Evolutionary conservation across 2,113 vertebrate species (phyloP).

Genomic region (Nanorana parkeri): DNA sequence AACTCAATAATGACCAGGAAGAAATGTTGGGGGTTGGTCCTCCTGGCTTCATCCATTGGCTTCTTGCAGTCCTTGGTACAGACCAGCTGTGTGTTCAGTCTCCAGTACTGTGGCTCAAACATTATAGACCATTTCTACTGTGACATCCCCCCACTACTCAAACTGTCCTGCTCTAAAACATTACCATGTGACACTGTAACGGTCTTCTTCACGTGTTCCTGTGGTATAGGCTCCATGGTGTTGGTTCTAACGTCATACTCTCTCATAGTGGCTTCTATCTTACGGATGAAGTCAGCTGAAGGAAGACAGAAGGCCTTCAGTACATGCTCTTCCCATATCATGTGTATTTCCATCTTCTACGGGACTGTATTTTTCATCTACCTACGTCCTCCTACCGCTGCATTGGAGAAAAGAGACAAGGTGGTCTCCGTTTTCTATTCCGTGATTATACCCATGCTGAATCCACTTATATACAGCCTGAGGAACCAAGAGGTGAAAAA

Average conservation of each 20-base stretch:
- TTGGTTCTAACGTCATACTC: background rate
- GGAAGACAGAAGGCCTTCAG: background rate
- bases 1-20: constrained; percentile 60
- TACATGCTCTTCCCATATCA: constrained; percentile 43
- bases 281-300: background rate
- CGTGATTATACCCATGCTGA: constrained; percentile 25
- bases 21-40: constrained; percentile 55
- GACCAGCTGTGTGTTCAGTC: constrained; percentile 40
- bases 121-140: constrained; percentile 67
- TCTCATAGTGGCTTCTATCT: background rate
- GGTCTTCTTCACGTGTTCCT: background rate
- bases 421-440: constrained; percentile 27
- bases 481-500: constrained; percentile 36
- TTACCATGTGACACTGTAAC: constrained; percentile 53
- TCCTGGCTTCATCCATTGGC: constrained; percentile 58
- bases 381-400: constrained; percentile 33
- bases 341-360: constrained; percentile 58
- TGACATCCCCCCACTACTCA: constrained; percentile 65
- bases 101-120: constrained; percentile 65
- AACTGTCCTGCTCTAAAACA: constrained; percentile 64
- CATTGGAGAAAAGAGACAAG: constrained; percentile 49
- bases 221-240: background rate
- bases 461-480: constrained; percentile 37
- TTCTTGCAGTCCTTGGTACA: constrained; percentile 65
- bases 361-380: constrained; percentile 50